Evolutionary conservation across 2,888 invertebrate genomes (phyloP).

Genomic region (Acronicta aceris): DNA sequence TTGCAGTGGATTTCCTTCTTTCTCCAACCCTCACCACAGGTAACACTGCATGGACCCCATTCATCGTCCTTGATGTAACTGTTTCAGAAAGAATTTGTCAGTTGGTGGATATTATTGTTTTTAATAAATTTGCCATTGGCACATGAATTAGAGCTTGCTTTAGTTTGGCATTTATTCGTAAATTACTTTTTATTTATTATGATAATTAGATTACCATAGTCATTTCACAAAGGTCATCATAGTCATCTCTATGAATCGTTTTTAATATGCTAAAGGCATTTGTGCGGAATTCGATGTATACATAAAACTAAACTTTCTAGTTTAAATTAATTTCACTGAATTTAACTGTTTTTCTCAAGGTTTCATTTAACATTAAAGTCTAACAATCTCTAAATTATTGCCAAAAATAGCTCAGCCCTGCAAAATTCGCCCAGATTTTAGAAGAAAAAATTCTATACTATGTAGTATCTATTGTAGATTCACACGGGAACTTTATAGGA

Average conservation of each 20-base stretch:
- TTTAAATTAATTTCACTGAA: no score
- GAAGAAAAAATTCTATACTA: slow-evolving; percentile 56
- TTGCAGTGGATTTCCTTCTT: slow-evolving; percentile 97
- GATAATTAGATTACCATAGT: no score
- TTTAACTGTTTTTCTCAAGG: no score
- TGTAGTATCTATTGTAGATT: slow-evolving; percentile 60
- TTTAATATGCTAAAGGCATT: no score
- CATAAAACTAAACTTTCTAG: no score
- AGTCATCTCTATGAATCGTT: no score
- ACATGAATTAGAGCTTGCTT: slow-evolving; percentile 17
- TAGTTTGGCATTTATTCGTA: slow-evolving; percentile 1
- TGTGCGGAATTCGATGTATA: no score
- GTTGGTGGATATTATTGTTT: slow-evolving; percentile 2
- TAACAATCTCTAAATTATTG: slow-evolving; percentile 30
- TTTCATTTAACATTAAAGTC: slow-evolving; percentile 19
- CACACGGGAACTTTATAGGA: slow-evolving; percentile 67
- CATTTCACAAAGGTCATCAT: no score
- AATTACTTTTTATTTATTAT: not conserved
- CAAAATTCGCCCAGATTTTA: slow-evolving; percentile 40
- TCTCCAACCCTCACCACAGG: slow-evolving; percentile 97
- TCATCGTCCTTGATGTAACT: slow-evolving; percentile 96
- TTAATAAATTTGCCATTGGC: not conserved
- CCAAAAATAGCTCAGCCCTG: slow-evolving; percentile 31
- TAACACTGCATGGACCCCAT: slow-evolving; percentile 97
- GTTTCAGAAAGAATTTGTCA: slow-evolving; percentile 31